Evolutionary conservation across 2,113 vertebrate species (phyloP), one percentile per base, ranked within the genome.

Genomic region (Serilophus lunatus): DNA sequence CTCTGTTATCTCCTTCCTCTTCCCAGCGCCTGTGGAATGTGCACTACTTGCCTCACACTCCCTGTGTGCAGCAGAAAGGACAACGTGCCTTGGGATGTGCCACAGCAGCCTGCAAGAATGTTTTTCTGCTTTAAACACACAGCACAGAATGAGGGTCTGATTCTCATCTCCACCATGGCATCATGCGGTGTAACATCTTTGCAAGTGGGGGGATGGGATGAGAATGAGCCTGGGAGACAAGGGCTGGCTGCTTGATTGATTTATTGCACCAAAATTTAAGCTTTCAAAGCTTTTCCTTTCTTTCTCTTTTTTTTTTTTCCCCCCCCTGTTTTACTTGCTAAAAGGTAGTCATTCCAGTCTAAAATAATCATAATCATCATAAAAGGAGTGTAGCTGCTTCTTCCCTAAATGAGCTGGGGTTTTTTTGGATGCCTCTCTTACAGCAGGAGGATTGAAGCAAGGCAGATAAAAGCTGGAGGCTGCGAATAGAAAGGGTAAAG

Each of bases 351-450:
- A 0, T 53, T 91, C 35, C 50, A 90, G 51, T 69, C 87, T 93
- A 96, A 96, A 96, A 95, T 66, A 90, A 93, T 53, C 20, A 51
- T 63, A 33, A 84, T 51, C 64, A 89, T 93, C 84, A 85, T 72
- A 93, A 94, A 95, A 87, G 56, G 44, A 91, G 75, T 63, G 42
- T 92, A 92, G 31, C 36, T 71, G 17, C 40, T 66, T 92, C 74
- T 79, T 56, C 51, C 24, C 49, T 47, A 78, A 87, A 76, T 49
- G 47, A 88, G 61, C 26, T 72, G 12, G n/a, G 44, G 66, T 57
- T 75, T 74, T 86, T 75, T 77, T 82, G 79, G 47, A 88, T 93
- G 85, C 75, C 69, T 79, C 47, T 51, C 54, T 59, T 64, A 36
- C 64, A 91, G 83, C 53, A 96, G 64, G 61, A 95, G 50, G 60